A percentile compares a stretch with the other conserved stretches of the same genome.
phyloP scores from a whole-genome alignment of 2,888 invertebrate species.

The Megaustenia siamemsis region DNA sequence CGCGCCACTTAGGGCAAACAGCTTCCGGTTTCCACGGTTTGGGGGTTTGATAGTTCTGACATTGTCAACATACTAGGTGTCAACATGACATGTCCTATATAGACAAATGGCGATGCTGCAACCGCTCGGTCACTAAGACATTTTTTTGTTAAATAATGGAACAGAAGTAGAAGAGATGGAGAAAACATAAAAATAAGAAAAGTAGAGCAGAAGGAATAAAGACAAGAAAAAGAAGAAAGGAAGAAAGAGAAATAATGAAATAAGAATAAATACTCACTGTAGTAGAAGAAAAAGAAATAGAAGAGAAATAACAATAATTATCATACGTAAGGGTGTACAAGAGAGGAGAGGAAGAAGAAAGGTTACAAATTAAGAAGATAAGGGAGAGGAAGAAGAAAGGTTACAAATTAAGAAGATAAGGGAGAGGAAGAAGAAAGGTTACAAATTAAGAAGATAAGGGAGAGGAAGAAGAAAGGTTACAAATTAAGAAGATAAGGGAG shows the following conservation, averaged over 20 bases:
- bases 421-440: not conserved
- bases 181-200: too few species aligned
- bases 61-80: too few species aligned
- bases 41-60: too few species aligned
- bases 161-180: not conserved
- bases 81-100: too few species aligned
- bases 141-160: too few species aligned
- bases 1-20: too few species aligned
- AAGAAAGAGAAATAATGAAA: not conserved
- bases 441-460: not conserved
- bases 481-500: conserved; percentile 8
- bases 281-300: not conserved
- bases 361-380: conserved; percentile 35
- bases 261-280: conserved; percentile 4
- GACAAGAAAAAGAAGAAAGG: not conserved
- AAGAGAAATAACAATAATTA: not conserved
- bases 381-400: not conserved
- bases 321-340: not conserved
- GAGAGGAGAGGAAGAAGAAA: not conserved
- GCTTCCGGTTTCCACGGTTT: too few species aligned
- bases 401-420: not conserved
- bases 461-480: not conserved
- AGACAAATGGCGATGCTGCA: too few species aligned
- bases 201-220: not conserved
- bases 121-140: too few species aligned